phyloP scores from a whole-genome alignment of 2,797 vertebrate species.

The Phalloptychus januarius region DNA sequence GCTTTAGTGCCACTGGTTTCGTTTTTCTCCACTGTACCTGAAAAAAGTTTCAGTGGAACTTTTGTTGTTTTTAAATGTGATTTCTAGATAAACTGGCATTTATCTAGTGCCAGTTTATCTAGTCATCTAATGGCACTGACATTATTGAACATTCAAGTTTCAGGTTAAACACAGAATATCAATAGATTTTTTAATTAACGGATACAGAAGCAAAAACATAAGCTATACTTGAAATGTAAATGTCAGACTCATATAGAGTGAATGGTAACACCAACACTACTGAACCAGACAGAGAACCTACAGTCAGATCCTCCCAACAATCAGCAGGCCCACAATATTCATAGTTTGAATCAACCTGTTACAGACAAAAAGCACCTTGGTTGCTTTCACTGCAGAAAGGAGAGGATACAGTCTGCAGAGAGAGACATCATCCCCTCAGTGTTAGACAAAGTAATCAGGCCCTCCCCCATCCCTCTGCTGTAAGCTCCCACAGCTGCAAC shows the following conservation, averaged over 20 bases:
- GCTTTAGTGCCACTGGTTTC: background rate
- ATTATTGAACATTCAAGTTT: background rate
- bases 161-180: background rate
- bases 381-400: background rate
- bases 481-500: constrained; percentile 8
- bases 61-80: background rate
- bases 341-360: background rate
- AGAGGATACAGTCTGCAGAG: background rate
- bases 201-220: no score
- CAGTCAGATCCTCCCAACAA: background rate
- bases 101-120: no score
- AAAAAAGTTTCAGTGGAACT: background rate
- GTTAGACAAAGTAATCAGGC: background rate
- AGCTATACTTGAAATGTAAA: background rate
- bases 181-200: background rate
- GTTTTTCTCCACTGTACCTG: background rate
- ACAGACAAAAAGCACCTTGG: background rate
- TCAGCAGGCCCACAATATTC: background rate
- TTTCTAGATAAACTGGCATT: background rate
- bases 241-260: background rate
- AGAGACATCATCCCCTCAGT: background rate
- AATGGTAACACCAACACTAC: background rate
- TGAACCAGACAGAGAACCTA: background rate
- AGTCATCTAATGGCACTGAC: no score
- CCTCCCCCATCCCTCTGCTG: constrained; percentile 18